A percentile compares a stretch with the other conserved stretches of the same genome.
These are phyloP conservation scores for Celastrina argiolus DNA, from an alignment of 2,888 invertebrate genomes.

Conservation along the genomic window DNA sequence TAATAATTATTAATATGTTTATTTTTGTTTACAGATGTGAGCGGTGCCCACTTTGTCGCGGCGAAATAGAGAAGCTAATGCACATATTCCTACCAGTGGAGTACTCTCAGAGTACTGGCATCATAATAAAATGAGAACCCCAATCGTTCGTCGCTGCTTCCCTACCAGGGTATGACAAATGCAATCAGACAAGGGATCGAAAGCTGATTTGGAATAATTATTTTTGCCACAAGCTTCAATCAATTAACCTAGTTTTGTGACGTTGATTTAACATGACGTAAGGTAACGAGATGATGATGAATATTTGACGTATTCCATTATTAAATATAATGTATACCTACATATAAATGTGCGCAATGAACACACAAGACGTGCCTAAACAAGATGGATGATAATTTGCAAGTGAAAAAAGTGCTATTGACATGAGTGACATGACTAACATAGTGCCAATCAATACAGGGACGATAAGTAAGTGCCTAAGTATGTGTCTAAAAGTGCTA, in stretches of 20 bases:
- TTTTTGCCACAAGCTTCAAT: not conserved
- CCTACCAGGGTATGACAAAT: slow-evolving; percentile 19
- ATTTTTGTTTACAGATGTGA: slow-evolving; percentile 76
- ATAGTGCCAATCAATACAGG: not conserved
- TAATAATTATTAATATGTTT: not conserved
- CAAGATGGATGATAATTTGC: not conserved
- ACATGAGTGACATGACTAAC: not conserved
- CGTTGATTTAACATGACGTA: not conserved
- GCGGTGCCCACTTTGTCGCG: slow-evolving; percentile 86
- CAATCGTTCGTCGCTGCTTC: slow-evolving; percentile 12
- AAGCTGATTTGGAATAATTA: slow-evolving; percentile 21
- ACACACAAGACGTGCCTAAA: not conserved
- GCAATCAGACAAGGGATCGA: slow-evolving; percentile 15
- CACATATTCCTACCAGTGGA: slow-evolving; percentile 84
- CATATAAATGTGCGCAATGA: not conserved
- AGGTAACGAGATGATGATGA: not conserved
- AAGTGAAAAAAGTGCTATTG: not conserved
- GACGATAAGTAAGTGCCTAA: slow-evolving; percentile 1
- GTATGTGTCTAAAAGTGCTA: not conserved
- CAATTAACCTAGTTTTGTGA: too few species aligned
- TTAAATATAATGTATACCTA: not conserved
- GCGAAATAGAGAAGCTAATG: slow-evolving; percentile 82
- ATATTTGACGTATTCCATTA: not conserved
- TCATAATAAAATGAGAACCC: slow-evolving; percentile 58
- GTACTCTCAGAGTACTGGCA: slow-evolving; percentile 53